Base-by-base conservation (phyloP, 2,888 invertebrate genomes). In the Drosophila subsilvestris region DNA sequence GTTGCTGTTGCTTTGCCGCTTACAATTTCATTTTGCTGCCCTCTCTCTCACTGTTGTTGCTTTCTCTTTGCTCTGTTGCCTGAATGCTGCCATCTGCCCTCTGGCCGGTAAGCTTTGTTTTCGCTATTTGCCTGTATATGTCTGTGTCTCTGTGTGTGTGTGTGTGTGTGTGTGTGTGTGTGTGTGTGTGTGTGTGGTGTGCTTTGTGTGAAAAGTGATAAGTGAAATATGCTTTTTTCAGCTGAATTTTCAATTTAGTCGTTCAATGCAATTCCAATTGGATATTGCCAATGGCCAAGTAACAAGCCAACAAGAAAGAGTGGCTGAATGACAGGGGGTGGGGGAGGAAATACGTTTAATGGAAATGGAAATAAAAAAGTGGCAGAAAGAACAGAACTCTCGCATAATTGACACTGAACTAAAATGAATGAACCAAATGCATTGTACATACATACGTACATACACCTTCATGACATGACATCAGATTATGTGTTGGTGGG, bases 261-360 rank as follows among this genome's bases (percentile, higher is more conserved):
- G 77, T 74, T 89, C 89, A 87, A 85, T 85, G 88, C 88, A 83
- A 84, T 89, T 84, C 58, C 86, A 85, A 89, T 89, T 84, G 79
- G 74, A 87, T 79, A 78, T 85, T 82, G 72, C 67, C 84, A 77
- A 62, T 74, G 71, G 84, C 55, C 70, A 63, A 58, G 53, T 54
- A 57, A 75, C 70, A n/a, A 56, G 57, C 55, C 63, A 61, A 42
- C 62, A 6, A 14, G 5, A 5, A 12, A 32, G 32, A 32, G 29
- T 3, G 29, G 29, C 10, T 3, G 2, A 2, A 37, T n/a, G 37
- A 37, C n/a, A 6, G 25, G 5, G 25, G 25, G 6, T 6, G 25
- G 27, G 27, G 27, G 27, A 9, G 37, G 45, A 12, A 43, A 54
- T 29, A 29, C 57, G 54, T 59, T 43, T 51, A 59, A 59, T 67